These are phyloP conservation scores for Nephrocerus scutellatus DNA, from an alignment of 2,888 invertebrate genomes.

Conservation along the genomic window DNA sequence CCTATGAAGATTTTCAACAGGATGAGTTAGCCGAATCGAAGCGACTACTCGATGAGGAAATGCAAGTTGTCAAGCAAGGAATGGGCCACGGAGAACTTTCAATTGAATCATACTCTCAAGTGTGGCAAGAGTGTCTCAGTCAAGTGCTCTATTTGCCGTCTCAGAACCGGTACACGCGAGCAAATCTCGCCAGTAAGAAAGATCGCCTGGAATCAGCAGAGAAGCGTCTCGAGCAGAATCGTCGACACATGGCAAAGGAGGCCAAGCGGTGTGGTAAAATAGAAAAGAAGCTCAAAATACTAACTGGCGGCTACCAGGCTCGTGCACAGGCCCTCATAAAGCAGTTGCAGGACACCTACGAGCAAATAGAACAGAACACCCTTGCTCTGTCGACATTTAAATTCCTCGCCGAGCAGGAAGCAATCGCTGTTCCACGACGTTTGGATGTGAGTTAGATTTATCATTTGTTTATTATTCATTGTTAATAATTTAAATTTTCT, in stretches of 20 bases:
- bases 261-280: constrained; percentile 95
- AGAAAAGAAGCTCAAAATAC: constrained; percentile 92
- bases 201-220: constrained; percentile 91
- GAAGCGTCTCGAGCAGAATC: constrained; percentile 84
- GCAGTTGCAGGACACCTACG: constrained; percentile 77
- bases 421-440: constrained; percentile 81
- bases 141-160: constrained; percentile 88
- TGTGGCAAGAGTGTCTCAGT: constrained; percentile 94
- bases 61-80: constrained; percentile 81
- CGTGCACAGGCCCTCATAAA: constrained; percentile 79
- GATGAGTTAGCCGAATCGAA: constrained; percentile 64
- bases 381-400: constrained; percentile 87
- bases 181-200: constrained; percentile 91
- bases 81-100: constrained; percentile 95
- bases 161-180: constrained; percentile 87
- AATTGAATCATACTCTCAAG: constrained; percentile 84
- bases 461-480: constrained; percentile 1
- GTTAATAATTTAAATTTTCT: not conserved
- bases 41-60: constrained; percentile 66
- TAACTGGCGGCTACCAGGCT: constrained; percentile 86
- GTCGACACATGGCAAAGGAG: constrained; percentile 93
- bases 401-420: constrained; percentile 83
- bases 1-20: constrained; percentile 65
- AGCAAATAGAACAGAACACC: constrained; percentile 83
- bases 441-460: constrained; percentile 58